phyloP scores from a whole-genome alignment of 1,140 invertebrate genomes.

The Drosophila baimaii region DNA sequence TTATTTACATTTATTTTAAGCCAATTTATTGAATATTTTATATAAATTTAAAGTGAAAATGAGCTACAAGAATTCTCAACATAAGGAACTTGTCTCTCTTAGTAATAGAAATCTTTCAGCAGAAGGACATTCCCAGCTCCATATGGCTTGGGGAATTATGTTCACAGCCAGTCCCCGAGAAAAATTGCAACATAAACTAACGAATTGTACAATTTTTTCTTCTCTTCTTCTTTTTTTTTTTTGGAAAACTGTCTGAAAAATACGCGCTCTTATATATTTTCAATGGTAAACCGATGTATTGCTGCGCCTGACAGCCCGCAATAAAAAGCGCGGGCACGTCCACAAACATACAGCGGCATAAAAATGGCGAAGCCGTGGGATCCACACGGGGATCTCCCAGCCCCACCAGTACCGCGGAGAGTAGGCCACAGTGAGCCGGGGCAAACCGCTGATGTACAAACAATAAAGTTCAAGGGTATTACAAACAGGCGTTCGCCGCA shows the following conservation, averaged over 20 bases:
- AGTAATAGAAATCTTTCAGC: background rate
- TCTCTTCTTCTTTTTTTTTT: conserved; percentile 24
- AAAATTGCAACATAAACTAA: conserved; percentile 54
- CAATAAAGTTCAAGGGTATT: conserved; percentile 84
- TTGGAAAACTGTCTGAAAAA: conserved; percentile 79
- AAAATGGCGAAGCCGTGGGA: conserved; percentile 49
- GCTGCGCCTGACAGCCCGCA: conserved; percentile 74
- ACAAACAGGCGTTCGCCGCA: conserved; percentile 47
- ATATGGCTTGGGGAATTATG: background rate
- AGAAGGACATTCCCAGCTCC: too few relatives aligned
- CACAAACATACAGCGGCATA: conserved; percentile 33
- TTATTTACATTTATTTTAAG: background rate
- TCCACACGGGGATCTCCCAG: conserved; percentile 19
- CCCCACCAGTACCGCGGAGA: background rate
- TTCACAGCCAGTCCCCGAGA: background rate
- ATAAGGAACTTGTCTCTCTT: background rate
- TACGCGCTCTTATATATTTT: conserved; percentile 64
- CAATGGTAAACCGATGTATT: conserved; percentile 78
- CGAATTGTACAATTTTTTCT: conserved; percentile 35
- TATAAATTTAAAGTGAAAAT: background rate
- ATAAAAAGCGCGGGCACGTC: conserved; percentile 62
- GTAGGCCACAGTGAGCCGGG: conserved; percentile 28
- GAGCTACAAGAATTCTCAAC: background rate
- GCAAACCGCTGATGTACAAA: conserved; percentile 80
- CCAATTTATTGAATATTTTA: background rate